Conservation (phyloP, 2,113 vertebrate genomes). For the Neotoma lepida region DNA sequence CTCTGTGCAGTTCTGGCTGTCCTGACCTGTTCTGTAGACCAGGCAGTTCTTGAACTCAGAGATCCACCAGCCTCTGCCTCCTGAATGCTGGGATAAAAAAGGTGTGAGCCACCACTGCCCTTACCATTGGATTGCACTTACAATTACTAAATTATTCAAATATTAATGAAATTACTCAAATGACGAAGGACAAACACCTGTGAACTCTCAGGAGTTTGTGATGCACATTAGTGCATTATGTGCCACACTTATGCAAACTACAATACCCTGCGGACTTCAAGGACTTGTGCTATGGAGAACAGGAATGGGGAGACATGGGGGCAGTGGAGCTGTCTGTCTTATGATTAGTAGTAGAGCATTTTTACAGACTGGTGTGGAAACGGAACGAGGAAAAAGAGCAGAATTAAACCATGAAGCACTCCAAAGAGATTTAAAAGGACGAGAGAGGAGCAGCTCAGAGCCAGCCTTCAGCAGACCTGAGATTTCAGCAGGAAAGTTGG, state of each 20-base stretch:
- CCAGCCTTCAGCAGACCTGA: background rate
- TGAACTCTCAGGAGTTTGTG: background rate
- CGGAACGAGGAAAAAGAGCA: background rate
- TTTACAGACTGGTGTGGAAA: background rate
- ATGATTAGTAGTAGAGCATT: background rate
- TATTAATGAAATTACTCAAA: slow-evolving; percentile 26
- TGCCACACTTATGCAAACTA: background rate
- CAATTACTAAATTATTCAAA: background rate
- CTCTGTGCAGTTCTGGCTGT: background rate
- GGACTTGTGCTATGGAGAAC: background rate
- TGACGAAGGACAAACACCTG: background rate
- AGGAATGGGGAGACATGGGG: background rate
- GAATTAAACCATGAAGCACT: background rate
- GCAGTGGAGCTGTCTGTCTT: background rate
- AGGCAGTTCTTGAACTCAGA: background rate
- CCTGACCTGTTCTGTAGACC: background rate
- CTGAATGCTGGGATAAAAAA: too few relatives aligned
- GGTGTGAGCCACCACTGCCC: too few relatives aligned
- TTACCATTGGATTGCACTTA: background rate
- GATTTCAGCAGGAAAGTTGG: background rate
- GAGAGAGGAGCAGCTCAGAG: background rate
- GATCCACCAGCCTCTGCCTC: background rate
- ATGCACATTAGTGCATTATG: background rate
- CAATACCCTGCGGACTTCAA: background rate
- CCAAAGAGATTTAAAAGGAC: background rate